Conservation (phyloP, 2,888 invertebrate genomes). For the Fragum sueziense region DNA sequence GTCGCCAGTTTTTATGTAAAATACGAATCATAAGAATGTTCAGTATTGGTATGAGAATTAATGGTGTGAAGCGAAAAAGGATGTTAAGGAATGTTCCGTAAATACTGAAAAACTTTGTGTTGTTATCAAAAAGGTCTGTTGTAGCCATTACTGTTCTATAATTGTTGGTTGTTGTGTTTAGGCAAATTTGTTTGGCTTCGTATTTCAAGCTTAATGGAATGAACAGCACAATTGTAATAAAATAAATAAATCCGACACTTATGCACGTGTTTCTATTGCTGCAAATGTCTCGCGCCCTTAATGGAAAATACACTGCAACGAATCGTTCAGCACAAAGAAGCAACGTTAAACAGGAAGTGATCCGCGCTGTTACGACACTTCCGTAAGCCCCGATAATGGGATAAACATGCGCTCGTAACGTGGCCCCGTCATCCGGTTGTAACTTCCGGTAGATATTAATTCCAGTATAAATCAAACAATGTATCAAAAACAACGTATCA, state of each 20-base stretch:
- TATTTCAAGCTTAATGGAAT: constrained; percentile 74
- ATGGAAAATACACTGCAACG: constrained; percentile 76
- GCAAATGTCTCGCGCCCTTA: constrained; percentile 72
- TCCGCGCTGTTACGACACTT: constrained; percentile 73
- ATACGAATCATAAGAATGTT: constrained; percentile 68
- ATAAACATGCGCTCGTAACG: constrained; percentile 63
- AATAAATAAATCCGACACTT: constrained; percentile 66
- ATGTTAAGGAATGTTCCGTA: constrained; percentile 73
- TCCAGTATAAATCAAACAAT: constrained; percentile 67
- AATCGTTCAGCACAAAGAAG: constrained; percentile 73
- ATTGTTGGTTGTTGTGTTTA: constrained; percentile 53
- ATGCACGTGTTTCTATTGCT: constrained; percentile 65
- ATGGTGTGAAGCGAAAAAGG: constrained; percentile 71
- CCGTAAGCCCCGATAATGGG: constrained; percentile 72
- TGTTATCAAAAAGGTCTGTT: constrained; percentile 68
- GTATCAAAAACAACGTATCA: constrained; percentile 70
- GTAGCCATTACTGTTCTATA: constrained; percentile 52
- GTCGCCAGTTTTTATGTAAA: constrained; percentile 66
- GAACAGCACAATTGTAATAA: constrained; percentile 69
- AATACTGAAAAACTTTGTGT: constrained; percentile 61
- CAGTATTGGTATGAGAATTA: constrained; percentile 66
- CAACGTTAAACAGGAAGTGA: constrained; percentile 72
- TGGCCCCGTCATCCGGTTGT: constrained; percentile 61
- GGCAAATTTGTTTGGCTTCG: constrained; percentile 40
- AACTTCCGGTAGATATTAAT: constrained; percentile 64